Conservation (phyloP, 1,140 invertebrate species). For the Mylabris phalerata region DNA sequence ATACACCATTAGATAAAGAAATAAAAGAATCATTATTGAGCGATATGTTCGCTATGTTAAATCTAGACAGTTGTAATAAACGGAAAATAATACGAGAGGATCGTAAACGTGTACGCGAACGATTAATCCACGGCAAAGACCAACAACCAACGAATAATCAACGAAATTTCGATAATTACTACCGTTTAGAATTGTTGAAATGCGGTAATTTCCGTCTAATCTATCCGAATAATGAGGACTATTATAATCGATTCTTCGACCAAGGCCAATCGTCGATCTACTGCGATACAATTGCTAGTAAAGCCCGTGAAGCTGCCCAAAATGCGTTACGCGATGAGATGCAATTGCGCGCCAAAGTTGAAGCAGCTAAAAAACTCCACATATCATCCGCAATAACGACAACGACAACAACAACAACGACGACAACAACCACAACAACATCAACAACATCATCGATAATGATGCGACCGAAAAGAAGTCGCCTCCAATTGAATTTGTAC, state of each 20-base stretch:
- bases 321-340: constrained; percentile 55
- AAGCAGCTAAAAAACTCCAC: constrained; percentile 23
- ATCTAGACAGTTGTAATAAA: constrained; percentile 73
- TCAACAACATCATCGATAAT: too few relatives aligned
- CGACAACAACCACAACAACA: too few relatives aligned
- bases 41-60: constrained; percentile 77
- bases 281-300: constrained; percentile 69
- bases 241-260: constrained; percentile 54
- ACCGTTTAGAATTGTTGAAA: constrained; percentile 33
- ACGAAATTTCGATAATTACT: constrained; percentile 33
- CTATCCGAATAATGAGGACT: constrained; percentile 12
- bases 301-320: constrained; percentile 61
- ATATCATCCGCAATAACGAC: too few relatives aligned
- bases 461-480: too few relatives aligned
- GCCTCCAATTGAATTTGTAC: constrained; percentile 43
- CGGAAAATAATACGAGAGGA: constrained; percentile 67
- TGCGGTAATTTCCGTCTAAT: constrained; percentile 58
- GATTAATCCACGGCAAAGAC: constrained; percentile 52
- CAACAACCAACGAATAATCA: constrained; percentile 8
- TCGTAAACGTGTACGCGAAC: constrained; percentile 56
- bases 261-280: constrained; percentile 66
- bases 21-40: constrained; percentile 75
- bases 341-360: constrained; percentile 45
- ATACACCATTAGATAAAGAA: constrained; percentile 72
- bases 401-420: too few relatives aligned